phyloP scores from a whole-genome alignment of 2,113 vertebrate species.

The Cinclus mexicanus region DNA sequence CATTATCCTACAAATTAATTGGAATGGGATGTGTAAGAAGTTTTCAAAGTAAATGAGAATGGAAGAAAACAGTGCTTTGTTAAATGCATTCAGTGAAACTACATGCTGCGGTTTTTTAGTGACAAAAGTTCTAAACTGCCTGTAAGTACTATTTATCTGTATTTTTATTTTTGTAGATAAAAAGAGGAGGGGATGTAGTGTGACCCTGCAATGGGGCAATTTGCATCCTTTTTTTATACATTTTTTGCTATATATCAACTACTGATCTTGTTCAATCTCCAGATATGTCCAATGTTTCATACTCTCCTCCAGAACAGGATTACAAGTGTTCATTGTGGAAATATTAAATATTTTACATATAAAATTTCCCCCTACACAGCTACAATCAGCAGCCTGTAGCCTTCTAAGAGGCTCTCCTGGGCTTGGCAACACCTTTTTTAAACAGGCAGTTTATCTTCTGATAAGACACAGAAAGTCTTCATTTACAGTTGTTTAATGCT shows the following conservation, averaged over 20 bases:
- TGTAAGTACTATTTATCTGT: neutral
- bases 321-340: neutral
- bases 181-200: neutral
- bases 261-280: neutral
- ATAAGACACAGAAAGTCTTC: slow-evolving; percentile 53
- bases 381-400: neutral
- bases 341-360: neutral
- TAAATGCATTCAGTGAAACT: neutral
- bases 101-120: neutral
- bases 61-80: neutral
- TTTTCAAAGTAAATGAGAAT: neutral
- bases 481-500: slow-evolving; percentile 10
- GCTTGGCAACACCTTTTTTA: slow-evolving; percentile 47
- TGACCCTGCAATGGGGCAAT: neutral
- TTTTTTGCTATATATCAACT: neutral
- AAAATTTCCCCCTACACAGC: neutral
- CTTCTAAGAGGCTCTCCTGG: neutral
- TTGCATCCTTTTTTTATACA: neutral
- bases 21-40: neutral
- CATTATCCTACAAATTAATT: neutral
- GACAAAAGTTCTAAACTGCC: neutral
- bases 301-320: neutral
- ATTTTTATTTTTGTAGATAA: neutral
- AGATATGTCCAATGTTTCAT: neutral
- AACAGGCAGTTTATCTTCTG: slow-evolving; percentile 49